Evolutionary conservation across 2,797 vertebrate species (phyloP), one percentile per base, ranked within the genome.

Genomic region (Siniperca obscura): DNA sequence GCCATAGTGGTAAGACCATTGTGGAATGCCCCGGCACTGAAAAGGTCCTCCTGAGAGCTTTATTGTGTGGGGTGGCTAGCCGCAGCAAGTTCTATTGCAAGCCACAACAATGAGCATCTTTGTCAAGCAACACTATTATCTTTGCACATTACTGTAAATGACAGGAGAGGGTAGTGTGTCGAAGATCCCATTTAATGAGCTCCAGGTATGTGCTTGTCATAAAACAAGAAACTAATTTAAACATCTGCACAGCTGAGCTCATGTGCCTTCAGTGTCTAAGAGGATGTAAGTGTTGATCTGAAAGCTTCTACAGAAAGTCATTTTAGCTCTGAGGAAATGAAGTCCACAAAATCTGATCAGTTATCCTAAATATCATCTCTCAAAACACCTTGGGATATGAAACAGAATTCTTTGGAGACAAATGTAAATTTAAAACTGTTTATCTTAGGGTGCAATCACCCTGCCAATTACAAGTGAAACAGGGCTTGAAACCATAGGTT

Each of bases 51-150:
- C 85, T 88, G 76, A 89, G 88, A 91, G 80, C 91, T 93, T 93
- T 90, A 87, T 91, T 92, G 94, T 94, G 88, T 90, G 90, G 66
- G 78, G 78, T 36, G 83, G 83, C 84, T 86, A 70, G 86, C 95
- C 91, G 25, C 93, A 92, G 84, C 68, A 80, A 90, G 87, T 90
- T 93, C 83, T 80, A 25, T 86, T 53, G 62, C 78, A 40, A 83
- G 74, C 83, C 89, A 82, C 90, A 94, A 95, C 94, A 96, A 95
- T 92, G 78, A 88, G 86, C 76, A 78, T 89, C 93, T 93, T 95
- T 95, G 94, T 95, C 50, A 52, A 70, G 82, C 73, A 76, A 82
- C 67, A 76, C 83, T 72, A 88, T 91, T 84, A 89, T 81, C 78
- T 80, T 74, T 56, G 81, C 70, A 79, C 71, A 87, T 88, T 86